These are phyloP conservation scores for Tetheella fluctuosa DNA, from an alignment of 2,888 invertebrate species.

Conservation along the genomic window DNA sequence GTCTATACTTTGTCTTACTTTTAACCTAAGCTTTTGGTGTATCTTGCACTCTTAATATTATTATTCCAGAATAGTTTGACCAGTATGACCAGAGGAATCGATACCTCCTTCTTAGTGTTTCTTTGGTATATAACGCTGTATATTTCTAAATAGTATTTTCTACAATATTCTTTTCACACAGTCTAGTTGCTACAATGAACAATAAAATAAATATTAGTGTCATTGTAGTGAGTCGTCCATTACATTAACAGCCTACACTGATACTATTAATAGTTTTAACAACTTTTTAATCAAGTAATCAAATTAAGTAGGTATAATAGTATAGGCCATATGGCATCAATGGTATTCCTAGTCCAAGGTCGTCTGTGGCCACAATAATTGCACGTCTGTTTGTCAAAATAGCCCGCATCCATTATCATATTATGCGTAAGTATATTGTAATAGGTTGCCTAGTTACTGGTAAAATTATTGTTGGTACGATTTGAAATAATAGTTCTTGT, in stretches of 20 bases:
- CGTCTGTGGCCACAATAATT: neutral
- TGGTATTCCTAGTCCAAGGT: slow-evolving; percentile 1
- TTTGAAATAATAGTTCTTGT: neutral
- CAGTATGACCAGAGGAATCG: too few relatives aligned
- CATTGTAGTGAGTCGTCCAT: too few relatives aligned
- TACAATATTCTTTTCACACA: too few relatives aligned
- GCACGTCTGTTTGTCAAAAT: slow-evolving; percentile 2
- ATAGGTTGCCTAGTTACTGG: neutral
- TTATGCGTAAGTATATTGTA: neutral
- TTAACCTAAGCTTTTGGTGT: too few relatives aligned
- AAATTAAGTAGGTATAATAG: neutral
- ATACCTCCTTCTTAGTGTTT: too few relatives aligned
- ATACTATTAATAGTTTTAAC: neutral
- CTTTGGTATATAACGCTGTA: too few relatives aligned
- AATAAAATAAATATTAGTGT: too few relatives aligned
- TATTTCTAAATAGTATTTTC: too few relatives aligned
- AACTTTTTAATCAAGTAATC: neutral
- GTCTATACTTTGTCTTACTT: too few relatives aligned
- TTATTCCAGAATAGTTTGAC: too few relatives aligned
- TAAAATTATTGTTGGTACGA: neutral
- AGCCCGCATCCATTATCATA: slow-evolving; percentile 2
- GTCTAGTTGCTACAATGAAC: too few relatives aligned
- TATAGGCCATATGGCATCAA: neutral
- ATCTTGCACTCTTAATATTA: too few relatives aligned
- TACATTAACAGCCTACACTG: neutral